Evolutionary conservation across 30 jellyfish, hydroid and myxozoan genomes (phyloP).

Genomic region (Rhopilema esculentum): DNA sequence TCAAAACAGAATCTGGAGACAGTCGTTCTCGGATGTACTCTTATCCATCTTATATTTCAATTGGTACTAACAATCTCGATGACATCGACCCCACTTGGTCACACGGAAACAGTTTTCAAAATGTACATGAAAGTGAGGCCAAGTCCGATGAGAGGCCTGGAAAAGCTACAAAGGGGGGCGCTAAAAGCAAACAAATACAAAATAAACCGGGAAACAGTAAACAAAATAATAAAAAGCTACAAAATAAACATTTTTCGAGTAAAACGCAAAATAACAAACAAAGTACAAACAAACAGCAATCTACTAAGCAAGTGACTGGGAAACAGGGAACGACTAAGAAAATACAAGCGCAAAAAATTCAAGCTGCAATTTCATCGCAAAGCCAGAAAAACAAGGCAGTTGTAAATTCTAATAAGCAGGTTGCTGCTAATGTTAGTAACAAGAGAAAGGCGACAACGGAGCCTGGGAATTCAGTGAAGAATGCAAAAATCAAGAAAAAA

Average conservation of each 20-base stretch:
- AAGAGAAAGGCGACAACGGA: conserved; percentile 38
- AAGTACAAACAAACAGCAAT: neutral
- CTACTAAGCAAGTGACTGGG: conserved; percentile 13
- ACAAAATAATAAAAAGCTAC: neutral
- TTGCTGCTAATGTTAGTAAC: neutral
- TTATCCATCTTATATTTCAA: conserved; percentile 66
- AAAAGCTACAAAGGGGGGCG: conserved; percentile 30
- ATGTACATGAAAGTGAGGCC: neutral
- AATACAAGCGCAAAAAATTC: neutral
- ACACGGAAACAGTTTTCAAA: conserved; percentile 13
- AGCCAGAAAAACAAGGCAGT: neutral
- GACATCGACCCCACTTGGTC: conserved; percentile 59
- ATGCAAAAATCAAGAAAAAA: conserved; percentile 52
- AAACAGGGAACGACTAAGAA: neutral
- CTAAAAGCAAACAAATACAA: conserved; percentile 17
- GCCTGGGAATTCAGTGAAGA: neutral
- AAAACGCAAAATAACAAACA: neutral
- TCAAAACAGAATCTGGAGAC: conserved; percentile 34
- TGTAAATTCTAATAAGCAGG: neutral
- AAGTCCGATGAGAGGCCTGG: neutral
- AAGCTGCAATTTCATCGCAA: neutral
- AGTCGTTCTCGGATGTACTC: conserved; percentile 40
- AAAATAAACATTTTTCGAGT: neutral
- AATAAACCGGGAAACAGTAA: neutral
- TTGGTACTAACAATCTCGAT: conserved; percentile 61